Evolutionary conservation across 2,113 vertebrate species (phyloP).

Genomic region (Varanus komodoensis): DNA sequence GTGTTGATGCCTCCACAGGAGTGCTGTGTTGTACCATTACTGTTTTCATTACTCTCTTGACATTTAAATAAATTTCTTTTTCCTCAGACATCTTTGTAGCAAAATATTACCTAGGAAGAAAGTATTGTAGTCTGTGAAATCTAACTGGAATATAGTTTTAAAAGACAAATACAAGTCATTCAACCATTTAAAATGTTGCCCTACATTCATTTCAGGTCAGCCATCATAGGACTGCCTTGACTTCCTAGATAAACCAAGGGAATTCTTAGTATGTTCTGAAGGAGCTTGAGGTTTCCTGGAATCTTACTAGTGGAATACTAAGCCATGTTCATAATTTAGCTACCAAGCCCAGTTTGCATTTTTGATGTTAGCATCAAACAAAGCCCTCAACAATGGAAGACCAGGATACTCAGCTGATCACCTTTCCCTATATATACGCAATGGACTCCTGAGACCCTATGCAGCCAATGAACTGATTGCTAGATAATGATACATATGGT

Average conservation of each 20-base stretch:
- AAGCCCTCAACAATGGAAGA: too few relatives aligned
- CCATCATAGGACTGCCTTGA: neutral
- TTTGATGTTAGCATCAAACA: too few relatives aligned
- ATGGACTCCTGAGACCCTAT: too few relatives aligned
- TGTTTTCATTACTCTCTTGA: constrained; percentile 57
- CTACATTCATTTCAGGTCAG: neutral
- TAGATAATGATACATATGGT: too few relatives aligned
- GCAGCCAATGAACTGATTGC: too few relatives aligned
- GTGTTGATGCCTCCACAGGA: constrained; percentile 37
- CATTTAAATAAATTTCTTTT: constrained; percentile 58
- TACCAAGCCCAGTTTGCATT: too few relatives aligned
- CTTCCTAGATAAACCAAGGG: neutral
- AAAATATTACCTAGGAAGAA: neutral
- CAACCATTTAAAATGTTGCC: neutral
- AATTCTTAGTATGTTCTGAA: neutral
- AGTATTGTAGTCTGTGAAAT: neutral
- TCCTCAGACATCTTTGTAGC: constrained; percentile 60
- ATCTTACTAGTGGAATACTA: neutral
- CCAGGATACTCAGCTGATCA: too few relatives aligned
- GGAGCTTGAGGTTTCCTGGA: neutral
- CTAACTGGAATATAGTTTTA: neutral
- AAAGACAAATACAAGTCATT: neutral
- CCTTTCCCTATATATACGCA: too few relatives aligned
- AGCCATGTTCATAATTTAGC: too few relatives aligned
- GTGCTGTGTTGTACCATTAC: constrained; percentile 63